Evolutionary conservation across 2,113 vertebrate genomes (phyloP).

Genomic region (Chaetops frenatus): DNA sequence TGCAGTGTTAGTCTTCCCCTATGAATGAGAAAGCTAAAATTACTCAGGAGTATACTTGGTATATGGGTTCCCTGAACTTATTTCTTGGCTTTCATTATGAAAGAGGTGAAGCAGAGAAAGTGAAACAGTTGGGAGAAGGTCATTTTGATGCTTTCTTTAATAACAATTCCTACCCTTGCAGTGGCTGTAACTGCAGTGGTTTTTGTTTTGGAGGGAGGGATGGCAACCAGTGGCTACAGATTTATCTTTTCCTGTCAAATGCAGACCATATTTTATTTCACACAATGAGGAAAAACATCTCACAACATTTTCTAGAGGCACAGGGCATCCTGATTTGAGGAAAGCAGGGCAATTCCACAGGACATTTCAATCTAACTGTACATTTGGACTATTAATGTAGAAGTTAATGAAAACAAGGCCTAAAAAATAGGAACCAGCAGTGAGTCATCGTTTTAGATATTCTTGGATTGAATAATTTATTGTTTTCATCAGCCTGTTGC

Average conservation of each 20-base stretch:
- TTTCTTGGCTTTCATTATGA: slow-evolving; percentile 5
- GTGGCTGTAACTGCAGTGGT: not conserved
- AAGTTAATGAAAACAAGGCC: slow-evolving; percentile 64
- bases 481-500: slow-evolving; percentile 39
- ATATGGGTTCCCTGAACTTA: not conserved
- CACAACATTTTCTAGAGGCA: not conserved
- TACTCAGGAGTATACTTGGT: not conserved
- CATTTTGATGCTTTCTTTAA: not conserved
- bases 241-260: slow-evolving; percentile 58
- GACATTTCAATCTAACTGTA: slow-evolving; percentile 49
- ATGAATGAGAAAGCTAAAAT: not conserved
- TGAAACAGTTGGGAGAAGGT: not conserved
- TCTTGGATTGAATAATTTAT: slow-evolving; percentile 29
- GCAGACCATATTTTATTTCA: slow-evolving; percentile 52
- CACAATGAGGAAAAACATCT: slow-evolving; percentile 31
- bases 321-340: not conserved
- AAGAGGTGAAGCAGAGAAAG: not conserved
- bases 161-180: not conserved
- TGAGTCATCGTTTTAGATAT: slow-evolving; percentile 11
- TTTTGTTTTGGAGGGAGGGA: not conserved
- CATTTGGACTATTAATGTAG: slow-evolving; percentile 35
- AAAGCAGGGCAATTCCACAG: slow-evolving; percentile 44
- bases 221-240: not conserved
- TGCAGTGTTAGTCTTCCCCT: not conserved
- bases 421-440: not conserved